These are phyloP conservation scores for Parambassis ranga DNA, from an alignment of 2,797 vertebrate species.

Conservation along the genomic window DNA sequence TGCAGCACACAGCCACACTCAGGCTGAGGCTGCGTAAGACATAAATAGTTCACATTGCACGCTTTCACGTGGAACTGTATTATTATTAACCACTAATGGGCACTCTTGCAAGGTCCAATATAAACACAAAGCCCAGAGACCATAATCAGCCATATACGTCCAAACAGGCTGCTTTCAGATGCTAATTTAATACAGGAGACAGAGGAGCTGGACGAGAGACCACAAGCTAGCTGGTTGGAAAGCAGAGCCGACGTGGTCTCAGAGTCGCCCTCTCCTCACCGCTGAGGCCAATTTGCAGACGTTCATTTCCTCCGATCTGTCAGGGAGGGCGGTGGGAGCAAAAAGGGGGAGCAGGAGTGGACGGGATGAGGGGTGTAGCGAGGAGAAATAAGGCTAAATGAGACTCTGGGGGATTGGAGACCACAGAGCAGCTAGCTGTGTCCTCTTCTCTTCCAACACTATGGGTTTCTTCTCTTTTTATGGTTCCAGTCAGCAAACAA, in stretches of 20 bases:
- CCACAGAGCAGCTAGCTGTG: conserved; percentile 45
- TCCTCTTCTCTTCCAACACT: conserved; percentile 4
- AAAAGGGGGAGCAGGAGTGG: conserved; percentile 11
- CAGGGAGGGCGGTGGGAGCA: conserved; percentile 33
- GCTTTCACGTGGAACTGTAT: conserved; percentile 14
- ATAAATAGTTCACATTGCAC: conserved; percentile 23
- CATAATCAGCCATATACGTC: conserved; percentile 27
- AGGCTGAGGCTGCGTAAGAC: conserved; percentile 6
- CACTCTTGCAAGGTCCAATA: conserved; percentile 34
- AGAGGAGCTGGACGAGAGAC: conserved; percentile 31
- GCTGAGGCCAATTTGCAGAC: conserved; percentile 67
- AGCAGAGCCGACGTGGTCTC: conserved; percentile 26
- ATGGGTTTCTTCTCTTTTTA: neutral
- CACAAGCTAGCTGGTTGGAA: conserved; percentile 34
- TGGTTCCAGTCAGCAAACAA: conserved; percentile 14
- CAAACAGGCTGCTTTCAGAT: conserved; percentile 33
- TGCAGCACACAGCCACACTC: neutral
- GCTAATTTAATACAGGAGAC: conserved; percentile 53
- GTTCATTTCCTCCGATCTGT: conserved; percentile 68
- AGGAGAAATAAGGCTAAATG: conserved; percentile 63
- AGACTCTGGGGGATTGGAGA: conserved; percentile 60
- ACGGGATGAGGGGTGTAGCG: conserved; percentile 11
- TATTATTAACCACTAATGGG: conserved; percentile 51
- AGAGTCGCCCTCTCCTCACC: conserved; percentile 37
- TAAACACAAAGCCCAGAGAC: conserved; percentile 53